These are phyloP conservation scores for Dasysyrphus tricinctus DNA, from an alignment of 2,888 invertebrate genomes.

Conservation along the genomic window DNA sequence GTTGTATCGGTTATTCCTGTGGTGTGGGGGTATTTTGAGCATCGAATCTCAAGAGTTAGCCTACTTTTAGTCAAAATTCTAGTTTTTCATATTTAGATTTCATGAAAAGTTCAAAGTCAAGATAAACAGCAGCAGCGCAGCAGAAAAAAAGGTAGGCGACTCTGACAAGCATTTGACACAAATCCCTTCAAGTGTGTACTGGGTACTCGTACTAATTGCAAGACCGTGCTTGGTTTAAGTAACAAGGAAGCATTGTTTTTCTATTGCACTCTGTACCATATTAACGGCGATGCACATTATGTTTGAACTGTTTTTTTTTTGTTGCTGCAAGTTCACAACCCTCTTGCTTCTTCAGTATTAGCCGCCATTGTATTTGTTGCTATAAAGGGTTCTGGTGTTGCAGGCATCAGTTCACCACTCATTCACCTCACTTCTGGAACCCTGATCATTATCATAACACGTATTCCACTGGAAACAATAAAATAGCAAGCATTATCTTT, in stretches of 20 bases:
- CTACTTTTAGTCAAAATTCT: conserved; percentile 42
- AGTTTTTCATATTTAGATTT: conserved; percentile 40
- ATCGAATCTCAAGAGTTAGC: conserved; percentile 23
- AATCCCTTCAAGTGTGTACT: conserved; percentile 79
- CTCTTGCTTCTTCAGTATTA: conserved; percentile 8
- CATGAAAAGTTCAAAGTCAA: conserved; percentile 68
- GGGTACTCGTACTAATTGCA: conserved; percentile 80
- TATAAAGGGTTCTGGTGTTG: conserved; percentile 41
- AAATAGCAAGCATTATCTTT: conserved; percentile 52
- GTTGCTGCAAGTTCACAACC: conserved; percentile 62
- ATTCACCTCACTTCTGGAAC: conserved; percentile 42
- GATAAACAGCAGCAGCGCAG: conserved; percentile 27
- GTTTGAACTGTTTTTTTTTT: background rate
- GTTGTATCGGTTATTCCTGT: background rate
- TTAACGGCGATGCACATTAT: conserved; percentile 34
- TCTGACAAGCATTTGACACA: conserved; percentile 63
- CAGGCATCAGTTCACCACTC: conserved; percentile 40
- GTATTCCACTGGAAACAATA: conserved; percentile 50
- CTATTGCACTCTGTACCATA: conserved; percentile 1
- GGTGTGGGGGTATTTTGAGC: background rate
- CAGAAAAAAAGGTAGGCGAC: conserved; percentile 27
- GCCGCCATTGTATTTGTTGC: conserved; percentile 46
- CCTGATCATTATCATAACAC: conserved; percentile 67
- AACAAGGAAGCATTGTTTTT: conserved; percentile 36
- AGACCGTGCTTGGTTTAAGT: conserved; percentile 53